phyloP scores from a whole-genome alignment of 2,113 vertebrate species.

The Clarias macrocephalus region DNA sequence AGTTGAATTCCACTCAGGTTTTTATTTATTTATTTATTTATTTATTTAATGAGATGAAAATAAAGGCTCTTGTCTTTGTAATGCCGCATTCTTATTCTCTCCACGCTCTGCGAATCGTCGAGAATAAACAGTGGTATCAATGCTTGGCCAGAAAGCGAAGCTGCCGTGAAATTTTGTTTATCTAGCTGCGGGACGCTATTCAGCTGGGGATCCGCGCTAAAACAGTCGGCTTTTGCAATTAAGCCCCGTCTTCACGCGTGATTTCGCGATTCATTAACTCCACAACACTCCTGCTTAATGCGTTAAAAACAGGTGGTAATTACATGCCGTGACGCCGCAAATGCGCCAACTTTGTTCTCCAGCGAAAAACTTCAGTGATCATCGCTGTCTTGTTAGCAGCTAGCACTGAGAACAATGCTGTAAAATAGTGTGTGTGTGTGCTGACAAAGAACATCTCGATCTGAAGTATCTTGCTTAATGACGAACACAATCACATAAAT shows the following conservation, averaged over 20 bases:
- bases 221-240: conserved; percentile 70
- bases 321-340: conserved; percentile 32
- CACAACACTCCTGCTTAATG: conserved; percentile 67
- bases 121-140: conserved; percentile 81
- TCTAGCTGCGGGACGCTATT: conserved; percentile 68
- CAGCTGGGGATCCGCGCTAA: conserved; percentile 69
- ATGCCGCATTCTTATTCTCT: conserved; percentile 75
- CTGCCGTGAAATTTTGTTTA: conserved; percentile 73
- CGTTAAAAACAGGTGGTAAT: conserved; percentile 66
- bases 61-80: conserved; percentile 78
- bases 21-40: conserved; percentile 64
- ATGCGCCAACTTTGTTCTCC: background rate
- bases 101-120: conserved; percentile 72
- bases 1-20: conserved; percentile 71
- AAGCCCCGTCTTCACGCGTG: conserved; percentile 76
- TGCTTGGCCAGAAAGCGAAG: conserved; percentile 72
- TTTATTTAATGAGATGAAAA: conserved; percentile 80
- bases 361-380: background rate
- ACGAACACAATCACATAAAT: no score
- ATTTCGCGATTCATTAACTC: conserved; percentile 77
- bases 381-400: background rate
- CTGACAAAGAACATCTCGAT: background rate
- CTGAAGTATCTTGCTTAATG: no score
- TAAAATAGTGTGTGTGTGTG: background rate
- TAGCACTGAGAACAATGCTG: background rate